phyloP scores from a whole-genome alignment of 1,140 invertebrate genomes.

The Cherax destructor region DNA sequence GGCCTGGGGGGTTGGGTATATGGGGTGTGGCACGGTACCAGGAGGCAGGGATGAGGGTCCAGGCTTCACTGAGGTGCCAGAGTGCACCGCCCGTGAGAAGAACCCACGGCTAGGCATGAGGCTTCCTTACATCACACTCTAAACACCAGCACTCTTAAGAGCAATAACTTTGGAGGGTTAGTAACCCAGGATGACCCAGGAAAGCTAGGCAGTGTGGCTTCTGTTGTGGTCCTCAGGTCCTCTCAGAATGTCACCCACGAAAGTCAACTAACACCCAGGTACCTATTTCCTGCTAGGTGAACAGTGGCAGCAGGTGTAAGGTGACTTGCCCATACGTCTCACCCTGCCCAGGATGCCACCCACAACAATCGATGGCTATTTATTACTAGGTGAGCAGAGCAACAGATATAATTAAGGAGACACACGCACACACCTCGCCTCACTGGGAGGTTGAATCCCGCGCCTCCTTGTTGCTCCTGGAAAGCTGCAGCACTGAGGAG shows the following conservation, averaged over 20 bases:
- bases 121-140: slow-evolving; percentile 23
- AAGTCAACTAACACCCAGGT: too few species aligned
- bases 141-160: background rate
- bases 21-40: slow-evolving; percentile 6
- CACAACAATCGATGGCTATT: too few species aligned
- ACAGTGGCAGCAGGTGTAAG: too few species aligned
- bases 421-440: background rate
- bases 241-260: too few species aligned
- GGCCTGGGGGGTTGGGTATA: slow-evolving; percentile 29
- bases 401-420: too few species aligned
- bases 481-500: background rate
- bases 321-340: too few species aligned
- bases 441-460: background rate
- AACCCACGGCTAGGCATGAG: slow-evolving; percentile 64
- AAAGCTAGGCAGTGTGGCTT: too few species aligned
- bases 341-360: too few species aligned
- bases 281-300: too few species aligned
- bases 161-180: background rate
- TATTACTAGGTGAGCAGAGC: too few species aligned
- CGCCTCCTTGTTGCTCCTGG: background rate
- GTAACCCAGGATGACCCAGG: too few species aligned
- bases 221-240: too few species aligned
- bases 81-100: slow-evolving; percentile 66
- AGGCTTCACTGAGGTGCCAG: slow-evolving; percentile 61
- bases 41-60: slow-evolving; percentile 51